phyloP scores from a whole-genome alignment of 2,888 invertebrate species.

The Copidosoma aretas region DNA sequence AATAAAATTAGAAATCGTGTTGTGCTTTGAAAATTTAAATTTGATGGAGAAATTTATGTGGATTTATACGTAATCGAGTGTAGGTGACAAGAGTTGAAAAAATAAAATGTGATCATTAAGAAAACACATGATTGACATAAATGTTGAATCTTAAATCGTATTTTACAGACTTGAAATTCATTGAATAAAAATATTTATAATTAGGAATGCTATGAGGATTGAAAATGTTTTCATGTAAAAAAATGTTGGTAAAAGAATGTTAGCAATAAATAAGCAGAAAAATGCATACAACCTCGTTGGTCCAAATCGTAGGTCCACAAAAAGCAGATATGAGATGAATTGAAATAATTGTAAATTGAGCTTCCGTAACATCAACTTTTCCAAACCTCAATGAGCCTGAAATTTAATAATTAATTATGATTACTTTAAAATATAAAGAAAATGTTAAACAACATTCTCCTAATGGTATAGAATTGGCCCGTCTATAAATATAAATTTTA shows the following conservation, averaged over 20 bases:
- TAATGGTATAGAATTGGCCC: too few relatives aligned
- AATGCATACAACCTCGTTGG: slow-evolving; percentile 69
- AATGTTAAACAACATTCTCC: too few relatives aligned
- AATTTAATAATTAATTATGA: neutral
- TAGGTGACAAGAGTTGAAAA: too few relatives aligned
- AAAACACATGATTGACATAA: too few relatives aligned
- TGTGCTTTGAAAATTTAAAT: too few relatives aligned
- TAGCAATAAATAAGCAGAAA: slow-evolving; percentile 40
- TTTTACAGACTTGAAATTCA: neutral
- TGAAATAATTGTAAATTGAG: slow-evolving; percentile 90
- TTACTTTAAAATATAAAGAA: neutral
- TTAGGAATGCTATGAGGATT: neutral
- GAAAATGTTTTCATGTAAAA: slow-evolving; percentile 4
- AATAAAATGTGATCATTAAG: too few relatives aligned
- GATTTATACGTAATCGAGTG: too few relatives aligned
- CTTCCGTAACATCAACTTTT: slow-evolving; percentile 96
- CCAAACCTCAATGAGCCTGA: slow-evolving; percentile 84
- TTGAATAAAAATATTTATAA: slow-evolving; percentile 6
- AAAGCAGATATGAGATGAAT: slow-evolving; percentile 87
- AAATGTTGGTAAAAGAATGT: slow-evolving; percentile 1
- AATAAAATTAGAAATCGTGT: too few relatives aligned
- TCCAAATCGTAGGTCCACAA: slow-evolving; percentile 89
- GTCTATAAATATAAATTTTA: too few relatives aligned
- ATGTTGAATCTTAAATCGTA: too few relatives aligned
- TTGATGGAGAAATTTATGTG: too few relatives aligned